Percentiles rank a stretch among this genome's conserved stretches.
phyloP scores from a whole-genome alignment of 2,888 invertebrate species.

The Ypsolopha scabrella region DNA sequence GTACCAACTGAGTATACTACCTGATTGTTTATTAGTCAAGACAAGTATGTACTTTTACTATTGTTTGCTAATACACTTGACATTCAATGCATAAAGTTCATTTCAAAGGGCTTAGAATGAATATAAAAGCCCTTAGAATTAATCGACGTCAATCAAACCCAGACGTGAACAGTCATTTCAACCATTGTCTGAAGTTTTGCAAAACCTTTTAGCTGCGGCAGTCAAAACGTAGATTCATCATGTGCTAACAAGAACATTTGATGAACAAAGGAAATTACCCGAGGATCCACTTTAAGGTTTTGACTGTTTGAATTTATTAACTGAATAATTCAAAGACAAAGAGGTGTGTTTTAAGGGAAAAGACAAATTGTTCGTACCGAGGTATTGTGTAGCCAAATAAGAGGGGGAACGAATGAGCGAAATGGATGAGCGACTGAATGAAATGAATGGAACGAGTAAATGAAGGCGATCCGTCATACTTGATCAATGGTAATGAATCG shows the following conservation, averaged over 20 bases:
- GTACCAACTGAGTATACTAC: too few species aligned
- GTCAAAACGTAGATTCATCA: background rate
- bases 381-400: slow-evolving; percentile 31
- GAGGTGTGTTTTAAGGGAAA: slow-evolving; percentile 54
- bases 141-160: too few species aligned
- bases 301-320: slow-evolving; percentile 58
- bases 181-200: too few species aligned
- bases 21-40: too few species aligned
- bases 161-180: too few species aligned
- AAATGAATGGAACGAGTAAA: slow-evolving; percentile 4
- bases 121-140: too few species aligned
- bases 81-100: too few species aligned
- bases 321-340: slow-evolving; percentile 63
- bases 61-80: too few species aligned
- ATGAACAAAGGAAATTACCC: slow-evolving; percentile 22
- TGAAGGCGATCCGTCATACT: slow-evolving; percentile 34
- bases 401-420: background rate
- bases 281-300: slow-evolving; percentile 35
- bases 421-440: background rate
- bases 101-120: too few species aligned
- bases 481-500: slow-evolving; percentile 49
- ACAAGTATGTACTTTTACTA: too few species aligned
- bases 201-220: too few species aligned
- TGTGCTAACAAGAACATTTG: slow-evolving; percentile 10
- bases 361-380: slow-evolving; percentile 45